Evolutionary conservation across 1,140 invertebrate genomes (phyloP).

Genomic region (Caenorhabditis briggsae): DNA sequence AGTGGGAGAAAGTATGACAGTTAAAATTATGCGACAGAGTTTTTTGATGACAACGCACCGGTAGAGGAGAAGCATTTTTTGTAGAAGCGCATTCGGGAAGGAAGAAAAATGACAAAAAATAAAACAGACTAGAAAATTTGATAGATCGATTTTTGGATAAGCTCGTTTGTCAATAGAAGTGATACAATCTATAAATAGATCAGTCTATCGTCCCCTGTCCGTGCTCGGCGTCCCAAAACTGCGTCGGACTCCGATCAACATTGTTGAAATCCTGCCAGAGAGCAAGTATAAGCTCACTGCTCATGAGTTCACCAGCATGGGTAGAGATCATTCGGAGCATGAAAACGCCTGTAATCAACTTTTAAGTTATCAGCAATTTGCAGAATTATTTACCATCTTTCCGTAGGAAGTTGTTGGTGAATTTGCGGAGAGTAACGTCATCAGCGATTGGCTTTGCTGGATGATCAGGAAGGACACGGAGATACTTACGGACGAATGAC

Average conservation of each 20-base stretch:
- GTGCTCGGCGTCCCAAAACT: conserved; percentile 74
- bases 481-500: conserved; percentile 76
- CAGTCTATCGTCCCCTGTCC: conserved; percentile 63
- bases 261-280: conserved; percentile 78
- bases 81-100: conserved; percentile 17
- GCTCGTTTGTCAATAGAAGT: background rate
- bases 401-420: conserved; percentile 76
- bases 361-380: too few species aligned
- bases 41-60: conserved; percentile 43
- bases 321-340: conserved; percentile 76
- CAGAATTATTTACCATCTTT: conserved; percentile 70
- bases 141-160: conserved; percentile 1
- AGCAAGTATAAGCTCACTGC: conserved; percentile 75
- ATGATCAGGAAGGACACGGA: conserved; percentile 77
- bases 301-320: conserved; percentile 77
- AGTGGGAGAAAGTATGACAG: background rate
- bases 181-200: conserved; percentile 26
- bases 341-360: conserved; percentile 68
- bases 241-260: conserved; percentile 74
- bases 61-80: conserved; percentile 2
- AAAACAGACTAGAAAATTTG: conserved; percentile 17
- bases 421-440: conserved; percentile 75
- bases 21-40: too few species aligned
- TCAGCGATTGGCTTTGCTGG: conserved; percentile 76
- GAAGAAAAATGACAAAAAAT: background rate